A percentile compares a stretch with the other conserved stretches of the same genome.
Conservation (phyloP, 2,113 vertebrate genomes). For the Arothron firmamentum region DNA sequence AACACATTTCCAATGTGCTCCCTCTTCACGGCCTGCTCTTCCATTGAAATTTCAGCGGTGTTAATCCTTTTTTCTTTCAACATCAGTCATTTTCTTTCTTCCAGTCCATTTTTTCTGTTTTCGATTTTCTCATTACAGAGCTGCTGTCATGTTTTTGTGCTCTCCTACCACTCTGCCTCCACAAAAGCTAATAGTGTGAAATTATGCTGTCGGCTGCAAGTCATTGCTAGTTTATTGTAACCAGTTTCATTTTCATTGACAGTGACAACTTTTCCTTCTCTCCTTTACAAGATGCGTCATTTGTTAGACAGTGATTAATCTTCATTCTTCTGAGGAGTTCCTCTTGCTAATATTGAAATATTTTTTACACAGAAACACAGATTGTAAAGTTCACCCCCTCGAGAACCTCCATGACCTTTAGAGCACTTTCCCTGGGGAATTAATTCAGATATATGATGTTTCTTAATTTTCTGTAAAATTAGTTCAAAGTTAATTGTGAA, state of each 20-base stretch:
- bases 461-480: no score
- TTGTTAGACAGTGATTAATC: constrained; percentile 46
- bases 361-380: no score
- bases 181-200: constrained; percentile 64
- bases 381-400: no score
- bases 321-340: constrained; percentile 4
- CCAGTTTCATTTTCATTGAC: constrained; percentile 47
- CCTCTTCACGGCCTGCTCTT: no score
- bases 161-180: constrained; percentile 37
- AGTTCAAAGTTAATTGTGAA: no score
- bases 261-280: constrained; percentile 46
- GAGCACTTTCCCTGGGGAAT: no score
- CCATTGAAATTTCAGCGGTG: constrained; percentile 15
- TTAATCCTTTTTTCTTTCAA: constrained; percentile 12
- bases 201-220: constrained; percentile 60
- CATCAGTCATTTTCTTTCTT: constrained; percentile 21
- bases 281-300: constrained; percentile 29
- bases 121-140: constrained; percentile 49
- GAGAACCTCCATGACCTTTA: no score
- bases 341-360: no score
- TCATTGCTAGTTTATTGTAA: constrained; percentile 51
- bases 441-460: no score
- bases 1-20: no score
- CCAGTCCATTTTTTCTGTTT: constrained; percentile 11
- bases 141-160: constrained; percentile 47